Evolutionary conservation across 2,797 vertebrate species (phyloP).

Genomic region (Rhyacichthys aspro): DNA sequence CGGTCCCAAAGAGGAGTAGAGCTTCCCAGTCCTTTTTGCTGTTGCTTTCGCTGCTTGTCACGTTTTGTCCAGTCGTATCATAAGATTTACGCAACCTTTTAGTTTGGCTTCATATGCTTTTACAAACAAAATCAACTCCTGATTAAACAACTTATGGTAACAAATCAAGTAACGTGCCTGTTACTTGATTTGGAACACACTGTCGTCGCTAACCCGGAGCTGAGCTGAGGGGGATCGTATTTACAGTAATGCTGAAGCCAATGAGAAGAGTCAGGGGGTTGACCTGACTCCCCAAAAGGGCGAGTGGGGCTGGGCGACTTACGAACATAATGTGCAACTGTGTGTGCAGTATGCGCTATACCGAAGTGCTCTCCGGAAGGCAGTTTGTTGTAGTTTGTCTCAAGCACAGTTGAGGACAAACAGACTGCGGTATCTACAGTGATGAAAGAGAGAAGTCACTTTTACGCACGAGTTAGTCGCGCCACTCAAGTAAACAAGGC

Average conservation of each 20-base stretch:
- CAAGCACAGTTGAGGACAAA: neutral
- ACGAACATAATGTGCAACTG: neutral
- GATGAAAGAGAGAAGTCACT: too few relatives aligned
- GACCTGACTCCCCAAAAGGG: constrained; percentile 30
- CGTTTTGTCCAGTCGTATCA: neutral
- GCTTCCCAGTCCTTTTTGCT: constrained; percentile 43
- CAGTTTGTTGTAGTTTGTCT: neutral
- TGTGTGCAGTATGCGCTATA: neutral
- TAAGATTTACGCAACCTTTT: neutral
- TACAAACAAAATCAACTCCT: neutral
- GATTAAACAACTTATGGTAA: neutral
- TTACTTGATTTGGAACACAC: constrained; percentile 24
- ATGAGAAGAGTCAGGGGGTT: constrained; percentile 41
- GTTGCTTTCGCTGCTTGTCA: constrained; percentile 24
- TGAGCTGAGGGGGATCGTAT: constrained; percentile 24
- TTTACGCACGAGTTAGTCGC: too few relatives aligned
- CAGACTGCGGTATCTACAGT: too few relatives aligned
- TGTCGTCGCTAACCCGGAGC: constrained; percentile 17
- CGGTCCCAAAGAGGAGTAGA: constrained; percentile 29
- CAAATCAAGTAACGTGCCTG: neutral
- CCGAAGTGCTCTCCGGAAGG: neutral
- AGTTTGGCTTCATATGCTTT: neutral
- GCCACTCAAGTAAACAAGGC: too few relatives aligned
- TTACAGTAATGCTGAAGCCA: constrained; percentile 41
- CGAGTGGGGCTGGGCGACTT: constrained; percentile 15